These are phyloP conservation scores for Rafetus swinhoei DNA, from an alignment of 2,113 vertebrate genomes.

Conservation along the genomic window DNA sequence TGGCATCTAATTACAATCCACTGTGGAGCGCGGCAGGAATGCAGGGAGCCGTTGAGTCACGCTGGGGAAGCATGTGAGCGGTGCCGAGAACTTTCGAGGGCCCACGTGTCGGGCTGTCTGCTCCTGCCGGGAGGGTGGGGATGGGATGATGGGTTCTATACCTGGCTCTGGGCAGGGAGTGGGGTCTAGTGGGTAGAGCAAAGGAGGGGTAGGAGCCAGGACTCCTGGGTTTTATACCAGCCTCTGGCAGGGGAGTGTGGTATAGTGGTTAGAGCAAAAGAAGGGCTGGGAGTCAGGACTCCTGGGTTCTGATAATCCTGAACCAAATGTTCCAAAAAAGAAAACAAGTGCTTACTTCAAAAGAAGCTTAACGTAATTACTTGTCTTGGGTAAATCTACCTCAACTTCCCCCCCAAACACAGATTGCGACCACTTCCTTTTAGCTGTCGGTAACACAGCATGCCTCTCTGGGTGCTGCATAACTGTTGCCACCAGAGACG, in stretches of 20 bases:
- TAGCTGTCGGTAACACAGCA: too few species aligned
- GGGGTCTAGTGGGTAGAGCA: too few species aligned
- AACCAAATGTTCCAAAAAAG: background rate
- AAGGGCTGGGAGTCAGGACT: background rate
- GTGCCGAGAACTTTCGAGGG: background rate
- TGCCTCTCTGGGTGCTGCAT: background rate
- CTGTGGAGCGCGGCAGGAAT: background rate
- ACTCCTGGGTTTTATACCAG: background rate
- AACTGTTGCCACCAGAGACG: background rate
- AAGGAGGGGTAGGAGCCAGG: background rate
- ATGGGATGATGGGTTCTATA: too few species aligned
- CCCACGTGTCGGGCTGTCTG: background rate
- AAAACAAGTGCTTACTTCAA: background rate
- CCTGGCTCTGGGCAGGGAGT: too few species aligned
- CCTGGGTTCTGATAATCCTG: background rate
- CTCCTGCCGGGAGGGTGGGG: background rate
- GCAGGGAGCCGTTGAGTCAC: background rate
- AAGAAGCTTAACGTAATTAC: too few species aligned
- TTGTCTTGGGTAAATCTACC: background rate
- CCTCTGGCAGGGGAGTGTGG: background rate
- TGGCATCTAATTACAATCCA: background rate
- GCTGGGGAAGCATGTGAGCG: background rate
- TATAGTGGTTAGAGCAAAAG: background rate
- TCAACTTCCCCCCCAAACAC: background rate
- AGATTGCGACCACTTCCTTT: background rate